Evolutionary conservation across 1,140 invertebrate species (phyloP).

Genomic region (Arctopsyche grandis): DNA sequence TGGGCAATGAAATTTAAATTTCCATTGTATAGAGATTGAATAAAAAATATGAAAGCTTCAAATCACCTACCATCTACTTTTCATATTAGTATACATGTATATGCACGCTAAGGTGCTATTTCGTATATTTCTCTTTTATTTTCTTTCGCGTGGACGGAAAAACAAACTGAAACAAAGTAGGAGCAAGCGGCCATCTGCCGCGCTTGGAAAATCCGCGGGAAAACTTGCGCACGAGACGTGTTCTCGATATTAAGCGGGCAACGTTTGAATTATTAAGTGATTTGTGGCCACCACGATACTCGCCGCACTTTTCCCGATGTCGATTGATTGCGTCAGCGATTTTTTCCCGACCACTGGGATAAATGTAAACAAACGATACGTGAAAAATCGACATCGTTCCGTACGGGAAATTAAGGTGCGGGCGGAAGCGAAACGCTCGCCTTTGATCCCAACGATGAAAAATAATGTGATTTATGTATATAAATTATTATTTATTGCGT

Average conservation of each 20-base stretch:
- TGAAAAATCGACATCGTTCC: conserved; percentile 41
- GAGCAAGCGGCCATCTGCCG: conserved; percentile 12
- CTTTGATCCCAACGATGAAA: conserved; percentile 27
- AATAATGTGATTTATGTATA: conserved; percentile 33
- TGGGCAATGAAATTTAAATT: too few species aligned
- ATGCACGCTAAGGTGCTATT: too few species aligned
- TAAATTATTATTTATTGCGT: conserved; percentile 32
- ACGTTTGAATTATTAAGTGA: conserved; percentile 47
- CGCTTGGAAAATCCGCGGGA: conserved; percentile 17
- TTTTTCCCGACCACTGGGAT: not conserved
- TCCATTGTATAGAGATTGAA: not conserved
- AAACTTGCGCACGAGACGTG: conserved; percentile 32
- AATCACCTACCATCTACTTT: too few species aligned
- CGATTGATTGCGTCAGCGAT: conserved; percentile 5
- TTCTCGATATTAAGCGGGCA: conserved; percentile 38
- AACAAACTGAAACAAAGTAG: conserved; percentile 7
- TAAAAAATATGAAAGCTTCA: too few species aligned
- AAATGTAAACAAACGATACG: conserved; percentile 36
- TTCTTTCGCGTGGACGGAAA: not conserved
- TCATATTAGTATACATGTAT: too few species aligned
- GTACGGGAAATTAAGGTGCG: conserved; percentile 40
- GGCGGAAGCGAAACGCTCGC: not conserved
- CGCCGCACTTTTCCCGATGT: conserved; percentile 17
- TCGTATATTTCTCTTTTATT: too few species aligned
- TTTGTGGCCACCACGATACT: conserved; percentile 33